A percentile compares a stretch with the other conserved stretches of the same genome.
Conservation (phyloP, 2,113 vertebrate genomes). For the Sclerurus mexicanus region DNA sequence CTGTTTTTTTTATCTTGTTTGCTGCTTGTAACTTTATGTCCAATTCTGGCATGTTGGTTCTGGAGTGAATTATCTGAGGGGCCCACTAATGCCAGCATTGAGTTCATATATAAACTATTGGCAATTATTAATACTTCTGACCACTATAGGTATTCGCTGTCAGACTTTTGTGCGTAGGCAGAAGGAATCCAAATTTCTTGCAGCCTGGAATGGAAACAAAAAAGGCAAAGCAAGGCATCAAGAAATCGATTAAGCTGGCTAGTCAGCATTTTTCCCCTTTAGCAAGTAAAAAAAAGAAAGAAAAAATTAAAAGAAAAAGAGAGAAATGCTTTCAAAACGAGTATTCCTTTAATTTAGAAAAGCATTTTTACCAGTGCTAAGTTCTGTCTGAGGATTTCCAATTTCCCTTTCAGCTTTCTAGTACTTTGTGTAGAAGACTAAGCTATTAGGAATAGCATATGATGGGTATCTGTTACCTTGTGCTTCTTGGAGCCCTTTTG, state of each 20-base stretch:
- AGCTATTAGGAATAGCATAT: background rate
- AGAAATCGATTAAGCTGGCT: background rate
- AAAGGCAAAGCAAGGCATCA: background rate
- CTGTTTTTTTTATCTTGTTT: background rate
- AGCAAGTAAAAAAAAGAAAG: background rate
- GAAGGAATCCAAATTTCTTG: background rate
- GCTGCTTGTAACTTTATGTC: background rate
- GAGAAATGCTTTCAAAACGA: background rate
- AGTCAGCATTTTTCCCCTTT: background rate
- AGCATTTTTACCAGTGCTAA: background rate
- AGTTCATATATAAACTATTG: background rate
- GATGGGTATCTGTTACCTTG: background rate
- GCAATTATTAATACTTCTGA: background rate
- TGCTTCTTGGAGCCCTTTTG: background rate
- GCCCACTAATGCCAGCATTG: background rate
- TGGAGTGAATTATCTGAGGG: background rate
- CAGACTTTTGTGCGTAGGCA: background rate
- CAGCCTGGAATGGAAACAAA: background rate
- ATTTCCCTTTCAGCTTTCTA: background rate
- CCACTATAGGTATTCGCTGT: background rate
- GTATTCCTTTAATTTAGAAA: background rate
- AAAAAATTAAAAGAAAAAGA: background rate
- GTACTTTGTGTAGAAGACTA: background rate
- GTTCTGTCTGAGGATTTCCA: background rate
- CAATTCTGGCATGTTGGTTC: background rate